Conservation (phyloP, 1,140 invertebrate species). For the Micrasema longulum region DNA sequence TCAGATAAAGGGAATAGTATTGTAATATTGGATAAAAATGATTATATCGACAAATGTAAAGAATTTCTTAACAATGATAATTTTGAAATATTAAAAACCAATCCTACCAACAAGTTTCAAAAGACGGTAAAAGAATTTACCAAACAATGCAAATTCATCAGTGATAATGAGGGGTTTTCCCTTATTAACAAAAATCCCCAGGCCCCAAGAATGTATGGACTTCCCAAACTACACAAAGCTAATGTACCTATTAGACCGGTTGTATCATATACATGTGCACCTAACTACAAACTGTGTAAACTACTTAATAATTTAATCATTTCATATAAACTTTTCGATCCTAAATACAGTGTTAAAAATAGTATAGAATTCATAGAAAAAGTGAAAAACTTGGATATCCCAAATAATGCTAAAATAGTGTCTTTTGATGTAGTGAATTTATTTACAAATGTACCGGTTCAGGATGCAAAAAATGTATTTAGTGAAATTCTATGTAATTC, state of each 20-base stretch:
- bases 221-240: conserved; percentile 6
- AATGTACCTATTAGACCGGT: conserved; percentile 2
- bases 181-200: background rate
- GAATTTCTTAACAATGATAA: conserved; percentile 7
- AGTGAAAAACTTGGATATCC: too few species aligned
- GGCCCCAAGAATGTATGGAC: conserved; percentile 1
- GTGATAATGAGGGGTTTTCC: background rate
- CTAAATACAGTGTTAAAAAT: too few species aligned
- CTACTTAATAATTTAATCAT: background rate
- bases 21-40: background rate
- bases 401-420: too few species aligned
- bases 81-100: conserved; percentile 1
- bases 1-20: conserved; percentile 7
- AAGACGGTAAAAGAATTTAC: background rate
- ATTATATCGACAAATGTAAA: conserved; percentile 1
- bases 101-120: background rate
- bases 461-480: too few species aligned
- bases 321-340: too few species aligned
- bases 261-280: background rate
- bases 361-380: too few species aligned
- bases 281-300: background rate
- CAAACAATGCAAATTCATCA: background rate
- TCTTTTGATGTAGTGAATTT: too few species aligned
- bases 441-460: too few species aligned
- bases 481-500: too few species aligned